Conservation (phyloP, 1,140 invertebrate genomes). For the Drosophila baimaii region DNA sequence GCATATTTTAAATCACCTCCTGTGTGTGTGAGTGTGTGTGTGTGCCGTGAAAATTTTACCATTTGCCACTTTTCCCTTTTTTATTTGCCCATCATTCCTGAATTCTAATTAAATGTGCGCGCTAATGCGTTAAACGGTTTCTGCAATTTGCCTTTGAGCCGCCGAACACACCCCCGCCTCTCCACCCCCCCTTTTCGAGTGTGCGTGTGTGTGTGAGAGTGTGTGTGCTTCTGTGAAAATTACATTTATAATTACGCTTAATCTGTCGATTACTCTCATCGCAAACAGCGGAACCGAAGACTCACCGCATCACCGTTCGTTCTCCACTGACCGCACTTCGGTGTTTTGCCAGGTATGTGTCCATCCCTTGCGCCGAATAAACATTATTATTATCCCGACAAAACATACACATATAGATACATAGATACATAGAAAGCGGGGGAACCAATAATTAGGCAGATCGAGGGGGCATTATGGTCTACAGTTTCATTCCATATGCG, state of each 20-base stretch:
- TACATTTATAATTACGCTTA: conserved; percentile 52
- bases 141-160: conserved; percentile 34
- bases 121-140: conserved; percentile 47
- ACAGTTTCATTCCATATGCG: neutral
- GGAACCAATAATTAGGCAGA: conserved; percentile 8
- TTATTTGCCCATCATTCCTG: neutral
- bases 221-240: conserved; percentile 32
- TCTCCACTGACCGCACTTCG: conserved; percentile 17
- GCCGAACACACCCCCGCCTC: neutral
- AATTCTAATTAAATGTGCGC: conserved; percentile 53
- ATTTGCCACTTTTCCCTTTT: neutral
- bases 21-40: neutral
- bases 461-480: neutral
- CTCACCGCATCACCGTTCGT: conserved; percentile 8
- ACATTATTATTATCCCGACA: conserved; percentile 3
- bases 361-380: neutral
- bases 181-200: too few relatives aligned
- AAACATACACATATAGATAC: neutral
- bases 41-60: neutral
- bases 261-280: conserved; percentile 43
- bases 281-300: conserved; percentile 18
- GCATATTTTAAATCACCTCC: conserved; percentile 52
- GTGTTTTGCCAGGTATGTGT: conserved; percentile 28
- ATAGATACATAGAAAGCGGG: neutral
- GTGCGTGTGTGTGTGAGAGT: too few relatives aligned